Evolutionary conservation across 1,140 invertebrate species (phyloP).

Genomic region (Nixonia krombeini): DNA sequence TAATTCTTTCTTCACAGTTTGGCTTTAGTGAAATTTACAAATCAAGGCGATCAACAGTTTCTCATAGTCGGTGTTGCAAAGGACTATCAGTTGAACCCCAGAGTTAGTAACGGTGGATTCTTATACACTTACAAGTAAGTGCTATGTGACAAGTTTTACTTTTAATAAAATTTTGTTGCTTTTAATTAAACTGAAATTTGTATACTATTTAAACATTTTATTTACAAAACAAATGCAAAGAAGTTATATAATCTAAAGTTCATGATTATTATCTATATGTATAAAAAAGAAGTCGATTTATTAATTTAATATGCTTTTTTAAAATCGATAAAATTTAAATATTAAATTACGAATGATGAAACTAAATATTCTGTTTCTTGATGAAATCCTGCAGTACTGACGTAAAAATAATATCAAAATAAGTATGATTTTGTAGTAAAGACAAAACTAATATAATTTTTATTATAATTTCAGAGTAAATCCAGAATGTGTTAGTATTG

Average conservation of each 20-base stretch:
- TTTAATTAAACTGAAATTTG: no score
- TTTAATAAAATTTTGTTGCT: slow-evolving; percentile 5
- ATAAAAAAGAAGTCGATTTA: no score
- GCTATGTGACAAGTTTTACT: slow-evolving; percentile 5
- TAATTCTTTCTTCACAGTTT: slow-evolving; percentile 72
- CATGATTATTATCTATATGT: no score
- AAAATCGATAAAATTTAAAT: no score
- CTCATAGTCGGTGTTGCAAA: slow-evolving; percentile 91
- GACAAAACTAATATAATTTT: slow-evolving; percentile 48
- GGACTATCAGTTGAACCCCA: slow-evolving; percentile 91
- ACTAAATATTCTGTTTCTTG: slow-evolving; percentile 54
- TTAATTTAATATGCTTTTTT: no score
- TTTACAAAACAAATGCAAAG: no score
- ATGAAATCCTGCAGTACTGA: slow-evolving; percentile 70
- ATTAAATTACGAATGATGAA: slow-evolving; percentile 56
- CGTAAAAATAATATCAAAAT: slow-evolving; percentile 4
- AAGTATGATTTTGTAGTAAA: slow-evolving; percentile 7
- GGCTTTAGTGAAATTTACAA: slow-evolving; percentile 80
- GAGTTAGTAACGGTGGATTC: slow-evolving; percentile 83
- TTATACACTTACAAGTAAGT: slow-evolving; percentile 89
- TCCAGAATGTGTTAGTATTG: slow-evolving; percentile 82
- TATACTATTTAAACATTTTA: no score
- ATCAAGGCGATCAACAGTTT: slow-evolving; percentile 80
- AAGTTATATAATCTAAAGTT: no score
- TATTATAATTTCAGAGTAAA: slow-evolving; percentile 72